Percentiles rank a stretch among this genome's conserved stretches.
Evolutionary conservation across 2,113 vertebrate genomes (phyloP).

Genomic region (Turdus rufiventris): DNA sequence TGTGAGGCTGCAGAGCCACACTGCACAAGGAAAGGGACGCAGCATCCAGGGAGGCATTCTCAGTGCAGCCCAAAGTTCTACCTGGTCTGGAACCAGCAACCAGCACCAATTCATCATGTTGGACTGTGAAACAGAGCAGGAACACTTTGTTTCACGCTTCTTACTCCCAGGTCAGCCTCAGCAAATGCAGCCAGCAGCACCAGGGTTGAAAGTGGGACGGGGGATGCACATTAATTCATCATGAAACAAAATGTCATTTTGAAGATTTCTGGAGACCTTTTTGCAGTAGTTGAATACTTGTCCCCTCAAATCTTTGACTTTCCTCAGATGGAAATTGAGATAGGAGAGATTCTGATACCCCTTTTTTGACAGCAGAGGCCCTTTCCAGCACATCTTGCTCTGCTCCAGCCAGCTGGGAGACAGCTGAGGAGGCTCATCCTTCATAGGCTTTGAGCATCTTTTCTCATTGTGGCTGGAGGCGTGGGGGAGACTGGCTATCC

Average conservation of each 20-base stretch:
- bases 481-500: neutral
- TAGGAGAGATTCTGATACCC: neutral
- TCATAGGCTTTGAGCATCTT: neutral
- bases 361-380: neutral
- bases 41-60: fast-evolving
- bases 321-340: neutral
- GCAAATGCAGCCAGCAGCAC: neutral
- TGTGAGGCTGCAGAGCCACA: neutral
- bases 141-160: neutral
- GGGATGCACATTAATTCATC: neutral
- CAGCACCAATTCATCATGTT: neutral
- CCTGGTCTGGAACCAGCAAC: neutral
- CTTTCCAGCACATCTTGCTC: neutral
- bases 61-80: neutral
- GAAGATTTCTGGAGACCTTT: neutral
- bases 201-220: fast-evolving
- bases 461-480: neutral
- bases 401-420: neutral
- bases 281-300: neutral
- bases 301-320: neutral
- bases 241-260: neutral
- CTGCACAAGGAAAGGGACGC: neutral
- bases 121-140: neutral
- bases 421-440: neutral
- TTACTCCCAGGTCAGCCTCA: neutral